A percentile compares a stretch with the other conserved stretches of the same genome.
Conservation (phyloP, 2,113 vertebrate species). For the Rhombomys opimus region DNA sequence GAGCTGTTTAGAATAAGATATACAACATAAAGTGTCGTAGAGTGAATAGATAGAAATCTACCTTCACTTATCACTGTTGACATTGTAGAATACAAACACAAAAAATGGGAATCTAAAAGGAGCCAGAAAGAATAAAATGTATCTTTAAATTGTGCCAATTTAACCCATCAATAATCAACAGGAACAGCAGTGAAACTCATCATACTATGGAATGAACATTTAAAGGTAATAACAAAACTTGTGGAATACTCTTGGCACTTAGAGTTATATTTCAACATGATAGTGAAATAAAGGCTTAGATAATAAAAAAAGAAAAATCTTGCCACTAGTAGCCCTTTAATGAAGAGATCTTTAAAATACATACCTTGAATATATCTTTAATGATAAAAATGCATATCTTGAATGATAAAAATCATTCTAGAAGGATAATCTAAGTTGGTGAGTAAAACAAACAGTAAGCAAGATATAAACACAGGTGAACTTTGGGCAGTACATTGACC, state of each 20-base stretch:
- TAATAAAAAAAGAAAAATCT: neutral
- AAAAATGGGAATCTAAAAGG: neutral
- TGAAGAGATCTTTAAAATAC: neutral
- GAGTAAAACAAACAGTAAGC: neutral
- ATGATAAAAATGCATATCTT: no score
- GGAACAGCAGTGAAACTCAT: neutral
- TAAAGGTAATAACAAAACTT: neutral
- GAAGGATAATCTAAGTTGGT: neutral
- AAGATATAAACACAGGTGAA: neutral
- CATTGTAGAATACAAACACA: neutral
- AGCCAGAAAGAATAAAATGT: neutral
- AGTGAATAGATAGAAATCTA: neutral
- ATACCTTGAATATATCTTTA: neutral
- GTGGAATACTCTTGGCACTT: neutral
- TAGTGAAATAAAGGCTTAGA: neutral
- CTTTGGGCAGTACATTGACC: neutral
- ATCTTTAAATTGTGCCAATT: neutral
- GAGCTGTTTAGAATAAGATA: neutral
- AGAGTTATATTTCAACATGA: neutral
- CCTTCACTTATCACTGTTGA: neutral
- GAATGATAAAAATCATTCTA: neutral
- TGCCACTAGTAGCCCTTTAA: neutral
- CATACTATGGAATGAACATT: neutral
- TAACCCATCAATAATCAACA: neutral
- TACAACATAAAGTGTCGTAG: neutral